These are phyloP conservation scores for Cheilosia impressa DNA, from an alignment of 2,888 invertebrate genomes.

Conservation along the genomic window DNA sequence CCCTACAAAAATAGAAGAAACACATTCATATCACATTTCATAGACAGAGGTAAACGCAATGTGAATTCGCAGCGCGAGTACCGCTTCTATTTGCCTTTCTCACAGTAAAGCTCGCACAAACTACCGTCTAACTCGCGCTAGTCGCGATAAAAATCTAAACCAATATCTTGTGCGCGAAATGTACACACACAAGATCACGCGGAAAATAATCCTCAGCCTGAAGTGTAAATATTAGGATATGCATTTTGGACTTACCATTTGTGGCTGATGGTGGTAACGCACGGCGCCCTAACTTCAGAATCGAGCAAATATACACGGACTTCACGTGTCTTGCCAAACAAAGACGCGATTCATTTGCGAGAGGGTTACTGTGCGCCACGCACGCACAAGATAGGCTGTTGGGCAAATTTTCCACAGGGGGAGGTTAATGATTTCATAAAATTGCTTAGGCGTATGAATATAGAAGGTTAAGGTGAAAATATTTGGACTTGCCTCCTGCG, in stretches of 20 bases:
- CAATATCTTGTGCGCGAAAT: not conserved
- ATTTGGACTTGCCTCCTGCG: slow-evolving; percentile 8
- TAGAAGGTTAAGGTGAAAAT: slow-evolving; percentile 26
- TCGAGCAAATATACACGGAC: not conserved
- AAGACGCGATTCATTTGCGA: not conserved
- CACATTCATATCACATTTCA: not conserved
- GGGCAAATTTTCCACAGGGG: not conserved
- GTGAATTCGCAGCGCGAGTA: not conserved
- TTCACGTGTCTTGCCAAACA: not conserved
- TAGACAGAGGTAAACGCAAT: not conserved
- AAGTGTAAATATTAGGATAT: slow-evolving; percentile 38
- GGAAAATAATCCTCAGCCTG: slow-evolving; percentile 8
- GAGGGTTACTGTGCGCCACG: not conserved
- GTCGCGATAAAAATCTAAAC: slow-evolving; percentile 17
- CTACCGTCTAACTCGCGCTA: not conserved
- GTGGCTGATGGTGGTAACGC: not conserved
- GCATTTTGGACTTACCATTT: not conserved
- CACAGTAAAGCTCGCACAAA: slow-evolving; percentile 24
- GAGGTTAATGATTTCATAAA: slow-evolving; percentile 33
- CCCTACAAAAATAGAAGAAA: no score
- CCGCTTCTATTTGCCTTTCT: slow-evolving; percentile 38
- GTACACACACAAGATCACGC: not conserved
- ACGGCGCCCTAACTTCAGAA: not conserved
- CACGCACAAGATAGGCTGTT: not conserved
- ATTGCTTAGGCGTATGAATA: slow-evolving; percentile 23